phyloP scores from a whole-genome alignment of 2,797 vertebrate species.

The Trematomus bernacchii region DNA sequence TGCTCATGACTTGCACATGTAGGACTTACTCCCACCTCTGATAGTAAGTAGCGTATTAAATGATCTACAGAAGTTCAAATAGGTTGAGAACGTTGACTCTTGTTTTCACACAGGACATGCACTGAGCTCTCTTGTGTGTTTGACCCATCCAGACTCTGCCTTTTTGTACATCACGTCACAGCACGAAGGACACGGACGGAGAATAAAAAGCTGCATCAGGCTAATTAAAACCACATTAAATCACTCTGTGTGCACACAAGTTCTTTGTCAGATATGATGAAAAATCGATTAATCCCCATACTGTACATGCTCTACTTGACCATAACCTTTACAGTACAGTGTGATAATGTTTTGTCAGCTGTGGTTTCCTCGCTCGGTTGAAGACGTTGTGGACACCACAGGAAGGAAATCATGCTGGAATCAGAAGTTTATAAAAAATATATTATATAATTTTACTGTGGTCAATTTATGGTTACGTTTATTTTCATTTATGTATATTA shows the following conservation, averaged over 20 bases:
- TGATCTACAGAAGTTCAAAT: too few species aligned
- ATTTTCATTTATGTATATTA: neutral
- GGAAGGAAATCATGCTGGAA: conserved; percentile 24
- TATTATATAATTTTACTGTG: neutral
- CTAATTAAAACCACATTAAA: conserved; percentile 14
- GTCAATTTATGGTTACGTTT: neutral
- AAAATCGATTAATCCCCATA: neutral
- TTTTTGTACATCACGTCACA: too few species aligned
- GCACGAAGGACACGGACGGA: neutral
- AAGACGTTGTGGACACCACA: conserved; percentile 2
- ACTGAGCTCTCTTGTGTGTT: too few species aligned
- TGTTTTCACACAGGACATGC: too few species aligned
- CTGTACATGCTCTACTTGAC: neutral
- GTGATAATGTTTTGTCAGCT: neutral
- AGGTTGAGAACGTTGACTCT: too few species aligned
- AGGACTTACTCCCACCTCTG: too few species aligned
- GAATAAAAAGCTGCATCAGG: neutral
- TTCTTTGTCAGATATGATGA: neutral
- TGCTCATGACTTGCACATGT: too few species aligned
- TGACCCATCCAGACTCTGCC: too few species aligned
- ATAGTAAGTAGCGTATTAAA: too few species aligned
- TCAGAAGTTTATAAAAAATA: conserved; percentile 18
- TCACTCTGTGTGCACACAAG: neutral
- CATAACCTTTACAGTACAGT: neutral
- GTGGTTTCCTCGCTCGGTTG: conserved; percentile 7